Evolutionary conservation across 2,797 vertebrate genomes (phyloP).

Genomic region (Glyptemys insculpta): DNA sequence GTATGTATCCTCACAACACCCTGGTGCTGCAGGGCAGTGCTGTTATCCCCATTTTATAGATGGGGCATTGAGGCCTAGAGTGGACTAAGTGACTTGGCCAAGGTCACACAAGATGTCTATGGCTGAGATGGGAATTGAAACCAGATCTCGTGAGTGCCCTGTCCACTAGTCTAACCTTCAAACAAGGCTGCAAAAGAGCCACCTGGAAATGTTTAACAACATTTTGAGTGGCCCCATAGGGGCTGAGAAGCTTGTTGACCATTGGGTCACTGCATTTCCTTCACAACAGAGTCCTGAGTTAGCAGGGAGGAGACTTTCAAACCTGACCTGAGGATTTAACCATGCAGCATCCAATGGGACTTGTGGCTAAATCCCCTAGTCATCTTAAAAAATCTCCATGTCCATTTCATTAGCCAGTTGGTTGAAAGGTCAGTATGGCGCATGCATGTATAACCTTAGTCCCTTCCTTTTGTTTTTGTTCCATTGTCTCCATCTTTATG

Average conservation of each 20-base stretch:
- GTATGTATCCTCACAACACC: background rate
- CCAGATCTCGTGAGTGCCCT: background rate
- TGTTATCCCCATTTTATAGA: background rate
- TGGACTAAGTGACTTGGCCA: background rate
- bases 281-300: background rate
- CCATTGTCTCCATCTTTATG: background rate
- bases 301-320: too few species aligned
- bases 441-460: rapidly evolving
- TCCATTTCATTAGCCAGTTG: background rate
- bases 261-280: background rate
- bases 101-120: background rate
- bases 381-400: background rate
- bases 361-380: background rate
- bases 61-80: rapidly evolving
- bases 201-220: background rate
- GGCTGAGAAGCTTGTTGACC: background rate
- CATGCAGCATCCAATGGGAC: too few species aligned
- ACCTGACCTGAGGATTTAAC: too few species aligned
- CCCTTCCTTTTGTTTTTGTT: background rate
- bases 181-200: background rate
- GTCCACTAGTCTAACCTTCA: background rate
- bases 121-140: background rate
- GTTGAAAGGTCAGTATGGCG: background rate
- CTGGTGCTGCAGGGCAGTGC: background rate
- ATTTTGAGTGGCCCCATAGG: background rate